Evolutionary conservation across 2,797 vertebrate species (phyloP).

Genomic region (Tadarida brasiliensis): DNA sequence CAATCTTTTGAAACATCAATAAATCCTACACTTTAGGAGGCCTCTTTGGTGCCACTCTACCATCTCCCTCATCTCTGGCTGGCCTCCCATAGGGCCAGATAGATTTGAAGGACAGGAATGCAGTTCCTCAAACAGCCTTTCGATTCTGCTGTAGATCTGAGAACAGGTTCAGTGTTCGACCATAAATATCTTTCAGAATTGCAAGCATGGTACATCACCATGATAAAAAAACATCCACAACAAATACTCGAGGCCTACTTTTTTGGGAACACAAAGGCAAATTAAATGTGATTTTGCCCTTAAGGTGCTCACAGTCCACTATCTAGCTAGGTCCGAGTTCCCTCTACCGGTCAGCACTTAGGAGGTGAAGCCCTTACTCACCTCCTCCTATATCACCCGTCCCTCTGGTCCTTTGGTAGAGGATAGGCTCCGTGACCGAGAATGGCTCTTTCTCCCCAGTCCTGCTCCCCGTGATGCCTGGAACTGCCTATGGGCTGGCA

Average conservation of each 20-base stretch:
- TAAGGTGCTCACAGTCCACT: background rate
- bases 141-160: background rate
- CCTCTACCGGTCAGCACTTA: background rate
- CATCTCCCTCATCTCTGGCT: background rate
- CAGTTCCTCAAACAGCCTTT: background rate
- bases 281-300: background rate
- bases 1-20: background rate
- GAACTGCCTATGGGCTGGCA: background rate
- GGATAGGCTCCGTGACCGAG: background rate
- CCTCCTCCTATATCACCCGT: background rate
- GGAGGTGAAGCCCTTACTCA: background rate
- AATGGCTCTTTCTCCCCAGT: rapidly evolving
- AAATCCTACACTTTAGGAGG: background rate
- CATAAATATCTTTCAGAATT: background rate
- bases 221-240: background rate
- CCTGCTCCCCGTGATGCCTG: background rate
- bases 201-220: background rate
- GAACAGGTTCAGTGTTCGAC: slow-evolving; percentile 28
- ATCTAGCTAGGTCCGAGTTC: background rate
- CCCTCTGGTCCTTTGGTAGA: background rate
- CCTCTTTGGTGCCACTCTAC: background rate
- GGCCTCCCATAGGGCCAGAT: background rate
- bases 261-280: background rate
- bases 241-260: background rate
- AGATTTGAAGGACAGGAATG: background rate